These are phyloP conservation scores for Hyppa rectilinea DNA, from an alignment of 2,888 invertebrate species.

Conservation along the genomic window DNA sequence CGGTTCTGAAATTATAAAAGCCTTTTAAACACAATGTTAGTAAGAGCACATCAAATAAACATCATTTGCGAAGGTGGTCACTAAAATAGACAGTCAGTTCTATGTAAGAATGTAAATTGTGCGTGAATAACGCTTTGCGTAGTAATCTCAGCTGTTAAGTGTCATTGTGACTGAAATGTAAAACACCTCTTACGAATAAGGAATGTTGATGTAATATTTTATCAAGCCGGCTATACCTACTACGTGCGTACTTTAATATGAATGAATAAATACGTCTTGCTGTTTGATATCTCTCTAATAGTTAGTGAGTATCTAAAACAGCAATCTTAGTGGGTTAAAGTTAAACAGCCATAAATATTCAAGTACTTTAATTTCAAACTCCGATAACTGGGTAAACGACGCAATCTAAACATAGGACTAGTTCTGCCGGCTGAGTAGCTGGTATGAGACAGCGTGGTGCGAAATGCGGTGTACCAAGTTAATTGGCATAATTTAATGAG, in stretches of 20 bases:
- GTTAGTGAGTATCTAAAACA: constrained; percentile 35
- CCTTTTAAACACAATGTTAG: constrained; percentile 17
- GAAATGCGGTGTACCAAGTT: constrained; percentile 60
- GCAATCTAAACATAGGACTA: constrained; percentile 51
- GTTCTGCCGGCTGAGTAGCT: constrained; percentile 45
- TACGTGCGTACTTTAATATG: constrained; percentile 19
- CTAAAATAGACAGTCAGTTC: constrained; percentile 40
- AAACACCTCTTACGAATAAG: constrained; percentile 65
- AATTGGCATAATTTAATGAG: constrained; percentile 70
- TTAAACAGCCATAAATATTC: constrained; percentile 47
- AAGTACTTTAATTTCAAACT: constrained; percentile 42
- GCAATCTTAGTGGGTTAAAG: constrained; percentile 37
- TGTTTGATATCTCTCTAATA: constrained; percentile 14
- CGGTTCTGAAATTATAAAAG: constrained; percentile 9
- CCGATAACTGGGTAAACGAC: constrained; percentile 38
- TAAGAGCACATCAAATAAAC: constrained; percentile 32
- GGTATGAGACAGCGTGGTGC: constrained; percentile 64
- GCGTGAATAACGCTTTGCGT: constrained; percentile 61
- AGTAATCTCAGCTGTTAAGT: constrained; percentile 72
- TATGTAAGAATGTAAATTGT: constrained; percentile 61
- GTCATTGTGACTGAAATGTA: constrained; percentile 64
- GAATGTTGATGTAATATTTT: constrained; percentile 65
- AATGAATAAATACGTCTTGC: constrained; percentile 20
- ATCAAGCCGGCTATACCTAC: constrained; percentile 33
- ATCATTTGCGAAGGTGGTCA: constrained; percentile 39